Conservation (phyloP, 2,888 invertebrate genomes). For the Sepiola atlantica region DNA sequence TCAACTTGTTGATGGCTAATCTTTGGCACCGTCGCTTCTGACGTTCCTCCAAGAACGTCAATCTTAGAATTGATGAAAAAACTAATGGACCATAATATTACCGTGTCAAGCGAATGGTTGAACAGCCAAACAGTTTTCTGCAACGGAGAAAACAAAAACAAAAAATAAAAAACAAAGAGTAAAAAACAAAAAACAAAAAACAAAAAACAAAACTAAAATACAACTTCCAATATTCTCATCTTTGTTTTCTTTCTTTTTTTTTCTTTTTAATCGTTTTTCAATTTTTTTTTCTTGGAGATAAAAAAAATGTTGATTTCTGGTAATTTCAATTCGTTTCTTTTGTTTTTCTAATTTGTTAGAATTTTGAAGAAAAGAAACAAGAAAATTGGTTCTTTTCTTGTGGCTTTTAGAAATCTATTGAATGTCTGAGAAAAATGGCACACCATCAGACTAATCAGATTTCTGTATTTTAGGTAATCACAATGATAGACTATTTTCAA, state of each 20-base stretch:
- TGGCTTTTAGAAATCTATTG: not conserved
- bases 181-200: no score
- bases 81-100: slow-evolving; percentile 8
- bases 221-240: not conserved
- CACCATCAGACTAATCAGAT: no score
- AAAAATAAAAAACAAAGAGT: no score
- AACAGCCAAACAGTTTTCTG: not conserved
- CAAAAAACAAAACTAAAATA: no score
- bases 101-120: not conserved
- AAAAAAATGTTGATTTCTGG: not conserved
- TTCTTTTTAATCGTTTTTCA: not conserved
- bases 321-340: not conserved
- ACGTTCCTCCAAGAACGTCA: not conserved
- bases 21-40: not conserved
- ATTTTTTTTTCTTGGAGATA: not conserved
- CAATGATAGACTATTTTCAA: no score
- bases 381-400: not conserved
- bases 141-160: not conserved
- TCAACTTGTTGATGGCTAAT: not conserved
- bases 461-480: no score
- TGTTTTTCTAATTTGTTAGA: not conserved
- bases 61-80: slow-evolving; percentile 15
- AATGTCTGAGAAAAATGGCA: not conserved
- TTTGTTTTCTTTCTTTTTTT: not conserved
- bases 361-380: not conserved